Base-by-base conservation (phyloP, 2,797 vertebrate species). In the Gymnopithys bicolor region DNA sequence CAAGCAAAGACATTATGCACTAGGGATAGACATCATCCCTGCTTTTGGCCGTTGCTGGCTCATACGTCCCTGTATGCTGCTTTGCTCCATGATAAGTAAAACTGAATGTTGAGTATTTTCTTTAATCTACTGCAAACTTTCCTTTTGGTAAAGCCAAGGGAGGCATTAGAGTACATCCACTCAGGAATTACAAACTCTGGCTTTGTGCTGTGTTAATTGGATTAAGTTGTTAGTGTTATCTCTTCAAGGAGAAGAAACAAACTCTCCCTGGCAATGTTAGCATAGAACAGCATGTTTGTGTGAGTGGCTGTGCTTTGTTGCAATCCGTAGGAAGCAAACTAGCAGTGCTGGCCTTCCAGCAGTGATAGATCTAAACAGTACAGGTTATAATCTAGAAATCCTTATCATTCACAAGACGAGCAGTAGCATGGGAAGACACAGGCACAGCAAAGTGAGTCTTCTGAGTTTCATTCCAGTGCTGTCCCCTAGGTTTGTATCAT, bases 191-290 rank as follows among this genome's bases (percentile, higher is more conserved):
- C 48, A 67, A 43, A n/a, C 51, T 33, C 66, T 41, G 51, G 35
- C 70, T 87, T 91, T 91, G 80, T 91, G 63, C 69, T 74, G 24
- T 45, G 59, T 88, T 92, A 84, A 91, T 86, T 86, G 89, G 79
- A 88, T 93, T 87, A 84, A 88, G 55, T 84, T 78, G 76, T 93
- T 87, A 67, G 49, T 35, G 52, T 62, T 95, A 77, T 43, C 81
- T 94, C 39, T 25, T 75, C 14, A 19, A 49, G 71, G 69, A 51
- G 76, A 69, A 41, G 64, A 70, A 76, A 37, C 39, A 53, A 73
- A 46, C 59, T 84, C 62, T 84, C 46, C 45, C 55, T 73, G 70
- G 41, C 30, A 48, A 3, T 32, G 27, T 35, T 63, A 19, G 59
- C 9, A 3, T 27, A 45, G 76, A 74, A 43, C 19, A 19, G 18